Conservation (phyloP, 1,140 invertebrate genomes). For the Teleopsis dalmanni region DNA sequence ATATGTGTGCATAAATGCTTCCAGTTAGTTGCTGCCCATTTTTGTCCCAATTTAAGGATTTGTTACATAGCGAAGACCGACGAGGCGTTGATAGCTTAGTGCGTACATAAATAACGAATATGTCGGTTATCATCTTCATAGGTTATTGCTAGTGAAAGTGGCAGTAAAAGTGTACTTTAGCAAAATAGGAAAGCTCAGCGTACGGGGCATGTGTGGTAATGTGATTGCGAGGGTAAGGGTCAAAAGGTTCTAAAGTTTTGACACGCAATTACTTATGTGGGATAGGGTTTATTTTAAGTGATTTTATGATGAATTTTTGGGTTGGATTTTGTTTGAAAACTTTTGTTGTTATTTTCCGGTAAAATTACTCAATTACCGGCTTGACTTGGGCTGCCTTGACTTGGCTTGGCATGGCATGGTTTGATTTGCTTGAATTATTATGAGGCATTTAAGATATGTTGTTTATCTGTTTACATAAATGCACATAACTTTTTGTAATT, state of each 20-base stretch:
- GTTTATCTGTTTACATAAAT: background rate
- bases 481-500: background rate
- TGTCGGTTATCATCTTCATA: no score
- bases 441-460: constrained; percentile 1
- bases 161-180: no score
- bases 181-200: no score
- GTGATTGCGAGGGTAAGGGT: background rate
- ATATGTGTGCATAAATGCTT: no score
- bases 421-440: no score
- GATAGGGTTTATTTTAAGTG: constrained; percentile 11
- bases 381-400: background rate
- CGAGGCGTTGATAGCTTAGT: no score
- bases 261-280: constrained; percentile 11
- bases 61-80: no score
- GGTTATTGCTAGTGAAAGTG: no score
- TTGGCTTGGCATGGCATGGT: no score
- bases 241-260: constrained; percentile 11
- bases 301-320: constrained; percentile 11
- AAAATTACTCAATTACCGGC: constrained; percentile 10
- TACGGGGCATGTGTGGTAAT: background rate
- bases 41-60: no score
- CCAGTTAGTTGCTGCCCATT: no score
- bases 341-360: constrained; percentile 4
- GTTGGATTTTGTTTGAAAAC: background rate
- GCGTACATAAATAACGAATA: no score